Conservation (phyloP, 92 coral and sea anemone species). For the Umimayanthus kanabou region DNA sequence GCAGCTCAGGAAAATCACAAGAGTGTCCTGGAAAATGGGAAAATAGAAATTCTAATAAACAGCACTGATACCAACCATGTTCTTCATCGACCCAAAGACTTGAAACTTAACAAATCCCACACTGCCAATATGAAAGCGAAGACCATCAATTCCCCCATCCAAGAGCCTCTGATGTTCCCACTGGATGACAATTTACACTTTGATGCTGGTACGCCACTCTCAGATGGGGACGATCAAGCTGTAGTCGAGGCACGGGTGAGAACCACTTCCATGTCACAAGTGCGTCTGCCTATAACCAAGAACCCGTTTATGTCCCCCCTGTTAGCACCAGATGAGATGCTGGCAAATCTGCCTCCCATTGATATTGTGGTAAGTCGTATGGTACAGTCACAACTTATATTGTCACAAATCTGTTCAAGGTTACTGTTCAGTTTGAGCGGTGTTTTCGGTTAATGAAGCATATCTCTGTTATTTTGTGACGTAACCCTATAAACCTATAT, state of each 20-base stretch:
- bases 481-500: no score
- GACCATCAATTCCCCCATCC: conserved; percentile 41
- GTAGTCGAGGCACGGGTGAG: neutral
- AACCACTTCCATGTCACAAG: conserved; percentile 72
- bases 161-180: conserved; percentile 60
- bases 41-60: neutral
- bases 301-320: conserved; percentile 94
- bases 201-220: conserved; percentile 49
- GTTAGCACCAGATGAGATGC: conserved; percentile 84
- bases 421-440: no score
- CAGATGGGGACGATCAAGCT: conserved; percentile 38
- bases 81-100: conserved; percentile 37
- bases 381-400: no score
- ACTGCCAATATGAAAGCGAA: neutral
- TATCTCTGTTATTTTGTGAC: no score
- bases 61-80: neutral
- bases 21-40: neutral
- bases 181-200: conserved; percentile 46
- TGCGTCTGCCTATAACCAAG: conserved; percentile 77
- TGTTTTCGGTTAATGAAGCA: no score
- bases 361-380: conserved; percentile 87
- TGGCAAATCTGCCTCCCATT: conserved; percentile 83
- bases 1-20: neutral
- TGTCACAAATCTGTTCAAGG: no score
- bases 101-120: conserved; percentile 9